Evolutionary conservation across 1,140 invertebrate genomes (phyloP), one percentile per base, ranked within the genome.

Genomic region (Himalopsyche phryganea): DNA sequence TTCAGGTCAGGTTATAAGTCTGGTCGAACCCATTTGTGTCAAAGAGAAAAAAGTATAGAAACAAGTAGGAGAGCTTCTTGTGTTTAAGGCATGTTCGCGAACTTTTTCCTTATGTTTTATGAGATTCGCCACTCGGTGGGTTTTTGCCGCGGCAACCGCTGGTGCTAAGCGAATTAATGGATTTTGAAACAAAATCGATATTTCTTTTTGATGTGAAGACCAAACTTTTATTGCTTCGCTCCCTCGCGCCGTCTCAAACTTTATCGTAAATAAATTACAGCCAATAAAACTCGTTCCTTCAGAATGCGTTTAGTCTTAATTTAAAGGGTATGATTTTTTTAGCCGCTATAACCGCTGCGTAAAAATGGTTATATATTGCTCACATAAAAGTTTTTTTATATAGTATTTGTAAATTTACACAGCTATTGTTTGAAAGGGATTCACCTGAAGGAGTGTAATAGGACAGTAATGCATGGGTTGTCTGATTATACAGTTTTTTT

Each of bases 121-220:
- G 48, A 50, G 55, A 58, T 58, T 58, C 40, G 33, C 40, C 23
- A 20, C 44, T 33, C 13, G 7, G 23, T 52, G 15, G 32, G 15
- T 23, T 48, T 36, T 49, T 38, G 11, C 49, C n/a, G 14, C 40
- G 28, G 40, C 33, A 36, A n/a, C 46, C 13, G 35, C 41, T 28
- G 10, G 19, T 41, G 18, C 28, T 18, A 40, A 46, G 7, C 40
- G 38, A 53, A 60, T 60, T 60, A 60, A 60, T 60, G 51, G 58
- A 60, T 60, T 60, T 60, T 53, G 51, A 54, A 53, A 53, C 51
- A 48, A 49, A 53, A 46, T 58, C 41, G 52, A 55, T 55, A 55
- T 55, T 55, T 55, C 52, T 55, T 55, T 55, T 55, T 55, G 52
- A 55, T 55, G 56, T 48, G 36, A 45, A 33, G 40, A 18, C 18